These are phyloP conservation scores for Scylla paramamosain DNA, from an alignment of 1,140 invertebrate species.

Conservation along the genomic window DNA sequence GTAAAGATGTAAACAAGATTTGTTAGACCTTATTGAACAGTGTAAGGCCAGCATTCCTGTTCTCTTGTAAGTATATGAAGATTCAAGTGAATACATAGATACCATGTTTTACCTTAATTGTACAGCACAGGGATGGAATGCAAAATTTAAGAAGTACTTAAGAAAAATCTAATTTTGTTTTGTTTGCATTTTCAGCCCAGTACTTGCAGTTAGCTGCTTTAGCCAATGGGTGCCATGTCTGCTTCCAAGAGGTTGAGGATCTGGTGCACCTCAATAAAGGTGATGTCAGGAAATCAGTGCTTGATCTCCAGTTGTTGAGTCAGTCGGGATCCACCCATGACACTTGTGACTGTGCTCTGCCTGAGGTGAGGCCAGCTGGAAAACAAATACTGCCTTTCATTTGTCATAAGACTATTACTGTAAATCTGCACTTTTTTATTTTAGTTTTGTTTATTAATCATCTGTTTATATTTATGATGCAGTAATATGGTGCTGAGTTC, in stretches of 20 bases:
- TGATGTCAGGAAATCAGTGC: constrained; percentile 54
- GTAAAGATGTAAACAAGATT: too few species aligned
- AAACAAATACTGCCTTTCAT: too few species aligned
- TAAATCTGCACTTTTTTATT: not conserved
- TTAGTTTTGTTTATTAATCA: not conserved
- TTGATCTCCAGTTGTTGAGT: constrained; percentile 51
- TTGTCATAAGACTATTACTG: too few species aligned
- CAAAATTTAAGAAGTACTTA: too few species aligned
- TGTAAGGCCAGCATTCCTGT: too few species aligned
- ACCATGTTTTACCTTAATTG: too few species aligned
- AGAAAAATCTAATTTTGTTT: too few species aligned
- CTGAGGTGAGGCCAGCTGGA: not conserved
- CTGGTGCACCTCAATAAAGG: constrained; percentile 49
- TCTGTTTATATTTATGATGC: not conserved
- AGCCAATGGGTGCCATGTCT: constrained; percentile 65
- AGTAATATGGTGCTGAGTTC: too few species aligned
- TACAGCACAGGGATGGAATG: too few species aligned
- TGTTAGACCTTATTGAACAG: too few species aligned
- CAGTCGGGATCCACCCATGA: constrained; percentile 37
- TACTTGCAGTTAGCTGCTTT: constrained; percentile 62
- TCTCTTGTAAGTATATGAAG: too few species aligned
- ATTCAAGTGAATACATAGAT: too few species aligned
- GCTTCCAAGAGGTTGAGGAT: not conserved
- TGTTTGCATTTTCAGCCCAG: constrained; percentile 44
- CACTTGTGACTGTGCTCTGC: not conserved